A percentile compares a stretch with the other conserved stretches of the same genome.
Conservation (phyloP, 2,888 invertebrate genomes). For the Coronaproctus castanopsis region DNA sequence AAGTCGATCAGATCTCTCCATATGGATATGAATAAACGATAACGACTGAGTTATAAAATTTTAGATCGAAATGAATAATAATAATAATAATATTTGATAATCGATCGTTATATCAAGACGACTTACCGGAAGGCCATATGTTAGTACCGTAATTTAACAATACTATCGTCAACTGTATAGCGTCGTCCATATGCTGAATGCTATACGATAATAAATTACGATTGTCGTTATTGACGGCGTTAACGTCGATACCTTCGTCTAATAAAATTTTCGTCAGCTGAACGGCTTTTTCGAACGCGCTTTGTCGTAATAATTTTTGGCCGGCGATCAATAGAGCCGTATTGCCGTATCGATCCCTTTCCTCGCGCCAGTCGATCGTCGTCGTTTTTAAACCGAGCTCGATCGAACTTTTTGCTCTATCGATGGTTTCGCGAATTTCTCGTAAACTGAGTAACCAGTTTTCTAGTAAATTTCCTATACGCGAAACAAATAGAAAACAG, state of each 20-base stretch:
- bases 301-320: constrained; percentile 20
- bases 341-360: constrained; percentile 19
- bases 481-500: neutral
- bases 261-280: constrained; percentile 20
- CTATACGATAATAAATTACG: constrained; percentile 23
- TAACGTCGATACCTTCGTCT: constrained; percentile 21
- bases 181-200: constrained; percentile 22
- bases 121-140: constrained; percentile 20
- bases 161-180: constrained; percentile 22
- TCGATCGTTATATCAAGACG: too few species aligned
- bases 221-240: constrained; percentile 21
- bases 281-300: constrained; percentile 20
- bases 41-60: too few species aligned
- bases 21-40: too few species aligned
- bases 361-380: neutral
- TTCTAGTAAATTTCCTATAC: constrained; percentile 16
- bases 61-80: too few species aligned
- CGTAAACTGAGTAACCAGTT: constrained; percentile 3
- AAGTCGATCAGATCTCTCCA: too few species aligned
- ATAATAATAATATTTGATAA: too few species aligned
- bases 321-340: constrained; percentile 19
- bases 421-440: constrained; percentile 5
- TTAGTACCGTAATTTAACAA: constrained; percentile 23
- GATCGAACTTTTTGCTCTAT: neutral
- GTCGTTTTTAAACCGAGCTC: neutral